Evolutionary conservation across 2,113 vertebrate species (phyloP), one percentile per base, ranked within the genome.

Genomic region (Pachyramphus minor): DNA sequence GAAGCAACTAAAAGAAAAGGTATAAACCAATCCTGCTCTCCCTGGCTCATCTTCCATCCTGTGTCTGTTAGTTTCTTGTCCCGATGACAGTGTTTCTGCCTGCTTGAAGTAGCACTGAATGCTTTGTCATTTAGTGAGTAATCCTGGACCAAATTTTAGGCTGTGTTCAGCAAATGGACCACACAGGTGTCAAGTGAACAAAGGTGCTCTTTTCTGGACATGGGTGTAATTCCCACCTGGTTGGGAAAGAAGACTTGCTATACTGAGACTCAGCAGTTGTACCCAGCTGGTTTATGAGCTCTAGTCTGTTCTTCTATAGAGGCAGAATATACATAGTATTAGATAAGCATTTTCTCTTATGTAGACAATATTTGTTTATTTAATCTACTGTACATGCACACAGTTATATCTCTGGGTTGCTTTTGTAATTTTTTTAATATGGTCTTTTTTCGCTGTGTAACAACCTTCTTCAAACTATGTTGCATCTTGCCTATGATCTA

Each of bases 201-300:
- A 14, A 19, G 45, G 13, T 25, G 14, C 14, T 6, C 24, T 47
- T 37, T 12, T 37, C 39, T 4, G 1, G 21, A 15, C 1, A 0
- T 14, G 12, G 14, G 7, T 27, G 8, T 23, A 47, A 67, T 31
- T n/a, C 35, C 31, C n/a, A 23, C 47, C 4, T 39, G 23, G 22
- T 2, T 62, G 62, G 42, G 56, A 67, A 59, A 14, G 1, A 30
- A 14, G 31, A 4, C 10, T 77, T 31, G 10, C 8, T 84, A 0
- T 15, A 3, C n/a, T 41, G 49, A 19, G 19, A 30, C 22, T 28
- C 62, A 58, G 31, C 18, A 49, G 19, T 5, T 45, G 8, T 8
- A 17, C 9, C 0, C 0, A 31, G 27, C 3, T 68, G 14, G 22
- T 37, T 90, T 52, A 24, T 59, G 23, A 41, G 5, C 2, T 49